Evolutionary conservation across 2,888 invertebrate genomes (phyloP).

Genomic region (Eucera pruinosa): DNA sequence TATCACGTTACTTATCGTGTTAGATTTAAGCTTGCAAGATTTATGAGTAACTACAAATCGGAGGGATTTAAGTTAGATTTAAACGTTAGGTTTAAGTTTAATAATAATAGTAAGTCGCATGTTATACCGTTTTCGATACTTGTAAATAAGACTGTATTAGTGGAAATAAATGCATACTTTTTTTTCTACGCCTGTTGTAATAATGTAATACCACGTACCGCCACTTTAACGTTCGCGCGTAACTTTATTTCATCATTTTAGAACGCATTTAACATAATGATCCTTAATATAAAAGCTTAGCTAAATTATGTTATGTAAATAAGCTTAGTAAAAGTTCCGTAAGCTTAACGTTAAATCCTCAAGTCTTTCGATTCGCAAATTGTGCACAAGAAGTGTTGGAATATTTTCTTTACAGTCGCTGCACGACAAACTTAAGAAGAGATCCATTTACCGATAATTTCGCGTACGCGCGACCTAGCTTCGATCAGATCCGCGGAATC

Average conservation of each 20-base stretch:
- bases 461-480: conserved; percentile 67
- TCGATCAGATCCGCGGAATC: conserved; percentile 63
- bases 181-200: no score
- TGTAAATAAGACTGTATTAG: conserved; percentile 51
- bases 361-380: no score
- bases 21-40: background rate
- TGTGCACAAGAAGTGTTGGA: no score
- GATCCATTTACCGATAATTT: conserved; percentile 70
- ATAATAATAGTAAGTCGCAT: conserved; percentile 6
- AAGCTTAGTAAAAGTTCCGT: no score
- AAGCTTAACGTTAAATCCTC: no score
- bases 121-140: conserved; percentile 8
- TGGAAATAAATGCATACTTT: conserved; percentile 44
- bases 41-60: background rate
- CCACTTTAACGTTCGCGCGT: no score
- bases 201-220: no score
- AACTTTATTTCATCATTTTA: no score
- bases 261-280: no score
- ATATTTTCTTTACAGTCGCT: background rate
- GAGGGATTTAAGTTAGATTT: conserved; percentile 6
- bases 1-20: background rate
- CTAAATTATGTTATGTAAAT: no score
- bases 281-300: no score
- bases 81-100: background rate
- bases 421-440: conserved; percentile 28